Evolutionary conservation across 2,888 invertebrate species (phyloP).

Genomic region (Mesorhabditis spiculigera): DNA sequence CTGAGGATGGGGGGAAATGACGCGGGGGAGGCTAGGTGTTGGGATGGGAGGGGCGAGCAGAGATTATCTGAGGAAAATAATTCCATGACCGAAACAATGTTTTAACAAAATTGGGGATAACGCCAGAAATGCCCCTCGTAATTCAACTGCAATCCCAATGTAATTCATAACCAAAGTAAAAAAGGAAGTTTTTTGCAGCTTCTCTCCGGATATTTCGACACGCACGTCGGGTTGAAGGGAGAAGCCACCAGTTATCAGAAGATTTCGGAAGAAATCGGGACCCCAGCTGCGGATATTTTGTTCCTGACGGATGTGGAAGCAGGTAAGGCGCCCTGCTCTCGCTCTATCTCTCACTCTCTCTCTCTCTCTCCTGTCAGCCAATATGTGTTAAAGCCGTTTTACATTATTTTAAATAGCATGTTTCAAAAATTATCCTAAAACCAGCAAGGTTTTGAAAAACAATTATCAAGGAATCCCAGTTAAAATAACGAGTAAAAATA

Average conservation of each 20-base stretch:
- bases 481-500: too few species aligned
- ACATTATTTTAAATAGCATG: too few species aligned
- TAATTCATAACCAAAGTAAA: not conserved
- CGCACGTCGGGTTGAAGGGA: conserved; percentile 77
- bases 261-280: conserved; percentile 72
- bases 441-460: too few species aligned
- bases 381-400: not conserved
- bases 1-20: too few species aligned
- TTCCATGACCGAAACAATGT: not conserved
- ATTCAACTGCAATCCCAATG: not conserved
- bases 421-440: too few species aligned
- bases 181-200: conserved; percentile 60
- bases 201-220: conserved; percentile 81
- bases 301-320: conserved; percentile 81
- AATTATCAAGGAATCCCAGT: too few species aligned
- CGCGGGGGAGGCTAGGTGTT: too few species aligned
- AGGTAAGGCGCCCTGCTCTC: conserved; percentile 65
- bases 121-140: not conserved
- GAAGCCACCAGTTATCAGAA: conserved; percentile 75
- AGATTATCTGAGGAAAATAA: too few species aligned
- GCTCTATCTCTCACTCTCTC: too few species aligned
- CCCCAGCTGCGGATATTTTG: conserved; percentile 70
- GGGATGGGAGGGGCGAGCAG: too few species aligned
- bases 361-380: not conserved
- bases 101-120: not conserved